Evolutionary conservation across 2,113 vertebrate species (phyloP), one percentile per base, ranked within the genome.

Genomic region (Prietella phreatophila): DNA sequence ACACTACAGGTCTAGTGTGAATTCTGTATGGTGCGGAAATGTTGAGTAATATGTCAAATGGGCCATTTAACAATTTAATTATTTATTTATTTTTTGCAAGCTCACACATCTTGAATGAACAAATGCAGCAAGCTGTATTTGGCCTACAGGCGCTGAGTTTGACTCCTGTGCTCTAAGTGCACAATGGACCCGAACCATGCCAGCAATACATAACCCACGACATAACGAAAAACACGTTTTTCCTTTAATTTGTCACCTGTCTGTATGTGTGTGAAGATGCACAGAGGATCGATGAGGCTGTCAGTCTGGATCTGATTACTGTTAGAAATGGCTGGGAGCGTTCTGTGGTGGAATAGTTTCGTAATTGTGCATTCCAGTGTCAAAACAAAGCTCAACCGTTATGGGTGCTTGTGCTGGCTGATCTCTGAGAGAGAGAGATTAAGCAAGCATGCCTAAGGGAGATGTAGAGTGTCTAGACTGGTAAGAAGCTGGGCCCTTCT

Each of bases 311-410:
- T 95, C 92, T 95, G 93, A 95, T 95, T 94, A 95, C 92, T 88
- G 91, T 91, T 91, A 94, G 93, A 92, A 94, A 94, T 93, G 93
- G 92, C 92, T 95, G 91, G 93, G 92, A 94, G 93, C 92, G 87
- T 93, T 94, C 83, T 93, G 94, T 83, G 91, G 93, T 92, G 90
- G 87, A 87, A 91, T 56, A 88, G 92, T 95, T 95, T 95, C 93
- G 94, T 94, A 95, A 95, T 92, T 93, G 91, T 90, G 86, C 94
- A 95, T 95, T 96, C 94, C 94, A 93, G 91, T 91, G 93, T 92
- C 84, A 91, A 93, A 92, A 90, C 91, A 89, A 91, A 92, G 87
- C 86, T 87, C 75, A 86, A 88, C 89, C 87, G 82, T 83, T 87
- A 69, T 87, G 88, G 88, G 84, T 87, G 90, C 88, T 85, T 81